phyloP scores from a whole-genome alignment of 2,888 invertebrate genomes.

The Campoplex nolae region DNA sequence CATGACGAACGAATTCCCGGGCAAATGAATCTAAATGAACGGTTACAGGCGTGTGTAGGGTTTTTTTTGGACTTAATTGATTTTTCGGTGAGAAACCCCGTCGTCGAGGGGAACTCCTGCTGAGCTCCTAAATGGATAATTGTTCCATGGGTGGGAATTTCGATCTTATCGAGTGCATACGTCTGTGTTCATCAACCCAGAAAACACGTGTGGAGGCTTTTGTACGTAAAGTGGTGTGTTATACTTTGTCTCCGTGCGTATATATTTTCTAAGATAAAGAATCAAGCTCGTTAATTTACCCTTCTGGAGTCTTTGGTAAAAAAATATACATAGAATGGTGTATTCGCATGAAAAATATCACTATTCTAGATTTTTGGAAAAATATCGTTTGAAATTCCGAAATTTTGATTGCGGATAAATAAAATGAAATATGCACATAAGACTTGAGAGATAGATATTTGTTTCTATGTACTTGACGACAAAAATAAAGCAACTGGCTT shows the following conservation, averaged over 20 bases:
- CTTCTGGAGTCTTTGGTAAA: not conserved
- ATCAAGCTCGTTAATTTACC: not conserved
- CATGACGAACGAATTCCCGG: constrained; percentile 81
- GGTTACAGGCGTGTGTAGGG: constrained; percentile 70
- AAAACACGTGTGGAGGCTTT: not conserved
- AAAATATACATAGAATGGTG: not conserved
- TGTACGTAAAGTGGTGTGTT: not conserved
- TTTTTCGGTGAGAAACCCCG: constrained; percentile 72
- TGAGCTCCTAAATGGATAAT: constrained; percentile 60
- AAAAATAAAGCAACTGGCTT: not conserved
- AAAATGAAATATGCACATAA: not conserved
- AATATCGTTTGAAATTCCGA: not conserved
- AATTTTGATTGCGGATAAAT: not conserved
- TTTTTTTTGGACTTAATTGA: constrained; percentile 77
- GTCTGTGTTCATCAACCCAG: not conserved
- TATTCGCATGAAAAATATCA: not conserved
- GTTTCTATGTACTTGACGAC: too few species aligned
- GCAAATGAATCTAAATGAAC: constrained; percentile 79
- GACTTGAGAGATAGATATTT: too few species aligned
- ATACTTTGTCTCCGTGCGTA: not conserved
- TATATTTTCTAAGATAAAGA: not conserved
- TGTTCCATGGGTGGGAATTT: constrained; percentile 40
- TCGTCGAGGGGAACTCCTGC: constrained; percentile 49
- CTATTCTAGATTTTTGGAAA: too few species aligned
- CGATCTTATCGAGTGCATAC: constrained; percentile 24